Evolutionary conservation across 2,113 vertebrate species (phyloP), one percentile per base, ranked within the genome.

Genomic region (Rousettus leschenaultii): DNA sequence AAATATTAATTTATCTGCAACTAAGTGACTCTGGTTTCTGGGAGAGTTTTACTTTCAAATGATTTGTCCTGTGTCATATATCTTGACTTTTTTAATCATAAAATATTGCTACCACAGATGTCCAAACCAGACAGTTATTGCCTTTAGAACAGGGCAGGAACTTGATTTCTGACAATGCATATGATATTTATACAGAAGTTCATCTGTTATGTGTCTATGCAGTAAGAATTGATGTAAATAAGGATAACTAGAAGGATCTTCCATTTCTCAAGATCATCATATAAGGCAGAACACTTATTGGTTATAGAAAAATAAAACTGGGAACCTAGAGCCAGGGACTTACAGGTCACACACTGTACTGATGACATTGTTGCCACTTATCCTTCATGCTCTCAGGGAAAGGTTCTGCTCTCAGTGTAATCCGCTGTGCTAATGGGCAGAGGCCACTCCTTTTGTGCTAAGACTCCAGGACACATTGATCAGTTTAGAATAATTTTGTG

Each of bases 401-500:
- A 24, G 30, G 38, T 95, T 92, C 22, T 87, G 40, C 78, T 61
- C 77, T 18, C 15, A 33, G 15, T 94, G 55, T 74, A 82, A 89
- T 90, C 77, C 40, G 53, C 95, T 96, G 92, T 2, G n/a, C 89
- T 97, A 92, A 85, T 89, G 78, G 86, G 48, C 13, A 33, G 45
- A 78, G 35, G 38, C 61, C 13, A 7, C 8, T 95, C 68, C 91
- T 22, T 82, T 92, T 45, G 18, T 95, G 10, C 71, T 84, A 86
- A 84, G 59, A 28, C 22, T 45, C 93, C 92, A 95, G 65, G 63
- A 75, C 6, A 5, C 24, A 30, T 87, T 68, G 89, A 94, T 96
- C 28, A 48, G 4, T 84, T 97, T 85, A 94, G 82, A 85, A 51
- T 89, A 91, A 95, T 59, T 84, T 97, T 95, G 38, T 71, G 61